Percentiles rank a stretch among this genome's conserved stretches.
phyloP scores from a whole-genome alignment of 2,113 vertebrate species.

The Pygathrix nemaeus region DNA sequence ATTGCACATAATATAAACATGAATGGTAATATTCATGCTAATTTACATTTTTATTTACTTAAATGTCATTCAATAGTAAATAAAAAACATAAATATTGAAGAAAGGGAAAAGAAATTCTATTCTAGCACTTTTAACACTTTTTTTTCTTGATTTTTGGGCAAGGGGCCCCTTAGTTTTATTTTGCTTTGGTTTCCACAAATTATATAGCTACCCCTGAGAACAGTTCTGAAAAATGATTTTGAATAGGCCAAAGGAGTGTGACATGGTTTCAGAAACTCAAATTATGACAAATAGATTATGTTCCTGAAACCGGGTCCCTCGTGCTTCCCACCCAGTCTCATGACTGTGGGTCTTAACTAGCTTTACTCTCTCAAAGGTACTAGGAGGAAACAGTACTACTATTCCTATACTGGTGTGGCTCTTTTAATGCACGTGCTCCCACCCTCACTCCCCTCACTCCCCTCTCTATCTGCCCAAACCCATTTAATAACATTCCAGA shows the following conservation, averaged over 20 bases:
- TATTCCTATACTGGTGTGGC: too few species aligned
- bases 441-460: too few species aligned
- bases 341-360: neutral
- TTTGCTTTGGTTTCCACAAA: neutral
- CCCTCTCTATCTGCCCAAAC: neutral
- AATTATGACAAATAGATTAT: neutral
- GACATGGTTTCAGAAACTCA: constrained; percentile 40
- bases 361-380: neutral
- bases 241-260: neutral
- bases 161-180: neutral
- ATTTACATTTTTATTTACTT: neutral
- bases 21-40: neutral
- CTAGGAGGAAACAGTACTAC: neutral
- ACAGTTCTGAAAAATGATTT: constrained; percentile 10
- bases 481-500: neutral
- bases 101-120: neutral
- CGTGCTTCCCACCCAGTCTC: neutral
- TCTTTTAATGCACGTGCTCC: fast-evolving
- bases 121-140: neutral
- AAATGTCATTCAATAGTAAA: neutral
- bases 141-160: neutral
- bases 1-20: neutral
- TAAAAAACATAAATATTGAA: neutral
- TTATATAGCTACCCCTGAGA: constrained; percentile 2
- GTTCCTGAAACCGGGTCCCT: neutral